A percentile compares a stretch with the other conserved stretches of the same genome.
Evolutionary conservation across 2,113 vertebrate species (phyloP).

Genomic region (Tympanuchus pallidicinctus): DNA sequence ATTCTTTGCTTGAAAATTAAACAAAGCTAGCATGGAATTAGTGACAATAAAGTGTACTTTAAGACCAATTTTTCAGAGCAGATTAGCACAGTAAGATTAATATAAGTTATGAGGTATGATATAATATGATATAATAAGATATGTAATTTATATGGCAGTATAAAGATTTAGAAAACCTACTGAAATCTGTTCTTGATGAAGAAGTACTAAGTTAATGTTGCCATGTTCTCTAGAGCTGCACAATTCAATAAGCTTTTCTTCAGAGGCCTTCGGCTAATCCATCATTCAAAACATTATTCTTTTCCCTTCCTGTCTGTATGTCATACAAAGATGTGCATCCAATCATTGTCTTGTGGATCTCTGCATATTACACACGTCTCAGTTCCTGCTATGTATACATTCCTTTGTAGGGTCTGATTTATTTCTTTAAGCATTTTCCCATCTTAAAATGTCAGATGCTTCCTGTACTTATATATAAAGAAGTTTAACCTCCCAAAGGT

Average conservation of each 20-base stretch:
- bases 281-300: slow-evolving; percentile 41
- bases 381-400: slow-evolving; percentile 63
- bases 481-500: slow-evolving; percentile 62
- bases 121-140: not conserved
- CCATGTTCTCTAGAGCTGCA: not conserved
- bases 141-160: not conserved
- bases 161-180: not conserved
- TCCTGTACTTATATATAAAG: slow-evolving; percentile 75
- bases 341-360: slow-evolving; percentile 28
- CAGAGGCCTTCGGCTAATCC: slow-evolving; percentile 23
- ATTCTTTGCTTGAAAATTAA: slow-evolving; percentile 1
- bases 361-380: slow-evolving; percentile 42
- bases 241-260: slow-evolving; percentile 34
- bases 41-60: not conserved
- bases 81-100: not conserved
- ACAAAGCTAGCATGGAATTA: not conserved
- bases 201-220: not conserved
- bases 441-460: slow-evolving; percentile 69
- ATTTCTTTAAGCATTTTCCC: slow-evolving; percentile 69
- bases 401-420: slow-evolving; percentile 64
- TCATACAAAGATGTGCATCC: slow-evolving; percentile 48
- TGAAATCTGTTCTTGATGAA: slow-evolving; percentile 23
- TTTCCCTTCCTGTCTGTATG: slow-evolving; percentile 50
- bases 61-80: not conserved
- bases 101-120: not conserved